These are phyloP conservation scores for Rhizoglyphus robini DNA, from an alignment of 1,140 invertebrate genomes.

Conservation along the genomic window DNA sequence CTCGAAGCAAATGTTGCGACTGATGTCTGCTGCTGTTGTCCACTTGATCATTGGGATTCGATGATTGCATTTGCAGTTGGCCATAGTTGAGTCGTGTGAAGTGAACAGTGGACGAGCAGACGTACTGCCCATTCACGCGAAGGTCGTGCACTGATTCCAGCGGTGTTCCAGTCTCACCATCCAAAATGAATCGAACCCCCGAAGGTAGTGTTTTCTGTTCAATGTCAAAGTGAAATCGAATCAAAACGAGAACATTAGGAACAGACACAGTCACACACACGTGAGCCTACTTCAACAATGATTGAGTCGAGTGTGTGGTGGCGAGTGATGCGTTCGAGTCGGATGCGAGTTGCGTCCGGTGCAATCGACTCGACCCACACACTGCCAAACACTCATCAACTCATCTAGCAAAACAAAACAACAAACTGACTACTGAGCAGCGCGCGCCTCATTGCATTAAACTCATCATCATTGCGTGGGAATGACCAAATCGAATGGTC, in stretches of 20 bases:
- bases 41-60: not conserved
- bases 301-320: no score
- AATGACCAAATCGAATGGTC: no score
- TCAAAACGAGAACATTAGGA: not conserved
- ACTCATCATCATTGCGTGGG: no score
- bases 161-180: conserved; percentile 12
- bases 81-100: conserved; percentile 46
- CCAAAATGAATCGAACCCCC: not conserved
- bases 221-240: not conserved
- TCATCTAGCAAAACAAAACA: no score
- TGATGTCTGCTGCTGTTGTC: not conserved
- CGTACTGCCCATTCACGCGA: conserved; percentile 77
- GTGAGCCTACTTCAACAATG: no score
- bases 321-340: no score
- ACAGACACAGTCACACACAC: not conserved
- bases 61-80: not conserved
- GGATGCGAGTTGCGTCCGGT: no score
- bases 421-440: no score
- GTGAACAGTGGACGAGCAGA: conserved; percentile 73
- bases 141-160: conserved; percentile 55
- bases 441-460: no score
- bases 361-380: no score
- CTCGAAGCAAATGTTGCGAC: not conserved
- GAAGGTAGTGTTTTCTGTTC: conserved; percentile 6
- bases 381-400: no score